Percentiles rank a stretch among this genome's conserved stretches.
phyloP scores from a whole-genome alignment of 1,140 invertebrate species.

The Cydia fagiglandana region DNA sequence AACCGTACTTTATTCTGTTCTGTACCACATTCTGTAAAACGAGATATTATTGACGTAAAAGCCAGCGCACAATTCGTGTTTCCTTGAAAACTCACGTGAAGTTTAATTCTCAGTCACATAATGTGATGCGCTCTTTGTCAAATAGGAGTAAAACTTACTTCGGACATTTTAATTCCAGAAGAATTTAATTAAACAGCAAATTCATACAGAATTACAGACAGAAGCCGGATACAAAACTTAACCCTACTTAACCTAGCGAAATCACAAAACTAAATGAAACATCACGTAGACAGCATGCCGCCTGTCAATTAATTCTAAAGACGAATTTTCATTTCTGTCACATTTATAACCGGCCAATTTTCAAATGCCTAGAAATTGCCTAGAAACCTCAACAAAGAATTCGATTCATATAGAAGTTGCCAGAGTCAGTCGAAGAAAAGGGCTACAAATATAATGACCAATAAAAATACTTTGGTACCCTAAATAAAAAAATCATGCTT shows the following conservation, averaged over 20 bases:
- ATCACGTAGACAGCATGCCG: not conserved
- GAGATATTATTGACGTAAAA: too few species aligned
- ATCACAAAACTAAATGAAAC: constrained; percentile 32
- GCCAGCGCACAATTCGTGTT: too few species aligned
- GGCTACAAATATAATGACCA: too few species aligned
- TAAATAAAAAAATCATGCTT: too few species aligned
- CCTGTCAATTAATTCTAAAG: constrained; percentile 1
- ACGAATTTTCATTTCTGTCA: not conserved
- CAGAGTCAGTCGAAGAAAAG: too few species aligned
- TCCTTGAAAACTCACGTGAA: too few species aligned
- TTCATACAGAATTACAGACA: not conserved
- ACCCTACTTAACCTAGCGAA: constrained; percentile 33
- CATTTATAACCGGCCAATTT: not conserved
- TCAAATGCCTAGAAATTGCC: too few species aligned
- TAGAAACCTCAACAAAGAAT: not conserved
- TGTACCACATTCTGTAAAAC: too few species aligned
- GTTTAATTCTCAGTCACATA: too few species aligned
- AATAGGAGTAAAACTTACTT: not conserved
- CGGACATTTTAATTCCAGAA: constrained; percentile 17
- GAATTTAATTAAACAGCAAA: constrained; percentile 6
- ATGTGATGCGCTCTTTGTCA: too few species aligned
- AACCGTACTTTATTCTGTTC: too few species aligned
- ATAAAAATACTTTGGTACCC: too few species aligned
- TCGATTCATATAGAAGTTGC: not conserved
- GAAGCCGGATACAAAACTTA: constrained; percentile 19